phyloP scores from a whole-genome alignment of 2,797 vertebrate genomes.

The Neopelma chrysocephalum region DNA sequence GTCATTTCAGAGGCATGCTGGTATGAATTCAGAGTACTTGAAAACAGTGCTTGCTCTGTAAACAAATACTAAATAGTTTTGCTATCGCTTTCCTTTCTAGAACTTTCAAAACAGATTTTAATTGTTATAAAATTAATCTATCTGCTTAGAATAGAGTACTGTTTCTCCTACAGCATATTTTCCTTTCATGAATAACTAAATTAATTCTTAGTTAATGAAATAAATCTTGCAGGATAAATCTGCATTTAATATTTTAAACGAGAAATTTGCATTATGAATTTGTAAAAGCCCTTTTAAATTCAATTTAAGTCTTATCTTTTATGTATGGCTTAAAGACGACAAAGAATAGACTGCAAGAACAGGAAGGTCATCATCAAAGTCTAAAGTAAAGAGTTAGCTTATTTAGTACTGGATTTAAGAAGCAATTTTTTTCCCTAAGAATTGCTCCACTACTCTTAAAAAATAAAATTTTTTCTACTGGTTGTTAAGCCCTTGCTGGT shows the following conservation, averaged over 20 bases:
- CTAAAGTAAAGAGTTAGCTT: background rate
- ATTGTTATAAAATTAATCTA: background rate
- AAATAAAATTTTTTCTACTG: background rate
- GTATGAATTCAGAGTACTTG: background rate
- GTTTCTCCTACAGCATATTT: background rate
- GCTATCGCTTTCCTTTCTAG: background rate
- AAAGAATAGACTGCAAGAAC: background rate
- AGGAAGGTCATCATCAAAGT: background rate
- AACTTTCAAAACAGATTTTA: background rate
- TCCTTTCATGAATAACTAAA: background rate
- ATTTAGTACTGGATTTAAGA: background rate
- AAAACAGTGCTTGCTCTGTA: background rate
- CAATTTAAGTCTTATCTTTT: background rate
- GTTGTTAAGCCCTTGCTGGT: background rate
- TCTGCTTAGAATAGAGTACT: background rate
- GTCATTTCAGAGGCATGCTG: background rate
- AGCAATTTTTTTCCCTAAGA: background rate
- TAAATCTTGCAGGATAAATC: background rate
- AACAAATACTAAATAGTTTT: background rate
- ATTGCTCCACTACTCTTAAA: background rate
- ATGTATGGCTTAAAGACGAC: background rate
- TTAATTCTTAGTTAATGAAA: background rate
- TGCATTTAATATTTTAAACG: background rate
- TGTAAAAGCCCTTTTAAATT: background rate
- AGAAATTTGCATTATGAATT: background rate